Evolutionary conservation across 2,888 invertebrate species (phyloP), one percentile per base, ranked within the genome.

Genomic region (Hesperia comma): DNA sequence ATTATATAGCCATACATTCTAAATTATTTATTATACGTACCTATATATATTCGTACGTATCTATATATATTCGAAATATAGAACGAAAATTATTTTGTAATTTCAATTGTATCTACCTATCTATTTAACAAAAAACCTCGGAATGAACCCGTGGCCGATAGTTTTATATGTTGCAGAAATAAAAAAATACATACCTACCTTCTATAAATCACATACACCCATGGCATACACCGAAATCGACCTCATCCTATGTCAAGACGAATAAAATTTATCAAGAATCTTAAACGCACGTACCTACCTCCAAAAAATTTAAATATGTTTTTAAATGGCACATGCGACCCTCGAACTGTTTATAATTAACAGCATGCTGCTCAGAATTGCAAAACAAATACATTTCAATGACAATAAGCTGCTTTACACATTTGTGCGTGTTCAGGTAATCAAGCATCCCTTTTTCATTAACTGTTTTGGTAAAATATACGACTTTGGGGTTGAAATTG

Each of bases 361-460:
- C 86, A 83, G 80, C 85, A 77, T 79, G 82, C 81, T 85, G 74
- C 77, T 70, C 73, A 76, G 76, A 72, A 63, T 61, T 68, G 73
- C 73, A 75, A 86, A 84, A 84, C 81, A 85, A 83, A 83, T 80
- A 80, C 79, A 90, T 90, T 88, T 83, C 33, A 87, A 87, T 90
- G 73, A 88, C 82, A 89, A 90, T 82, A 78, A 69, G 21, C 46
- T 54, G 67, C 46, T 63, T 68, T 68, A 77, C 80, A 80, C 77
- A 77, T 77, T 79, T 78, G 79, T 79, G 81, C 80, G 79, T 76
- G 72, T 72, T 68, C 68, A 71, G 61, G 58, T 73, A 56, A 37
- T 63, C 41, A 49, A 56, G 56, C 33, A 56, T 46, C 63, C 55
- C 62, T 63, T 63, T 63, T 37, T 63, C 6, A 56, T 37, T n/a